These are phyloP conservation scores for Nomada hirtipes DNA, from an alignment of 2,888 invertebrate species.

Conservation along the genomic window DNA sequence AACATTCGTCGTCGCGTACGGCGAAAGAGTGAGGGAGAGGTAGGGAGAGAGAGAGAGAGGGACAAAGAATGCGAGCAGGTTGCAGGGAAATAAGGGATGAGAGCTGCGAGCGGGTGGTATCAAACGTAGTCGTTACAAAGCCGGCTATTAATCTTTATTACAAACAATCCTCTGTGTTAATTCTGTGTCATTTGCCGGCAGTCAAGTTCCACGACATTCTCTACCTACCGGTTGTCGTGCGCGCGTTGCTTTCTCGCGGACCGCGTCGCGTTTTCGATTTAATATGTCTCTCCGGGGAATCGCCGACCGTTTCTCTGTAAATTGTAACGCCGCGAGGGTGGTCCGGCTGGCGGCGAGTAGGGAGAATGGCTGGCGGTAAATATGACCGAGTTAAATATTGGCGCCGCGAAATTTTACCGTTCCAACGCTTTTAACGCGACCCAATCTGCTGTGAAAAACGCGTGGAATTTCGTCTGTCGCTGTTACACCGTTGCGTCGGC, in stretches of 20 bases:
- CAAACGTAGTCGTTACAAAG: conserved; percentile 72
- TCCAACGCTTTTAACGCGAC: conserved; percentile 22
- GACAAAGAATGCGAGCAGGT: conserved; percentile 5
- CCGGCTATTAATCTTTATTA: conserved; percentile 78
- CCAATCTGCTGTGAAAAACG: conserved; percentile 13
- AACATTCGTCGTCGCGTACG: conserved; percentile 65
- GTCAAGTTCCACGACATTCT: conserved; percentile 60
- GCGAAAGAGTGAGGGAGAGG: conserved; percentile 14
- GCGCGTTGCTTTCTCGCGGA: conserved; percentile 42
- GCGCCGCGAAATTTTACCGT: conserved; percentile 26
- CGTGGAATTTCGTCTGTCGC: not conserved
- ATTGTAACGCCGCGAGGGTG: not conserved
- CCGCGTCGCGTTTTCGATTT: conserved; percentile 49
- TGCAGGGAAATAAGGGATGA: conserved; percentile 33
- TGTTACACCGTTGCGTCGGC: not conserved
- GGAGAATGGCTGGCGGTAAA: not conserved
- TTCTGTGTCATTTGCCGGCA: conserved; percentile 73
- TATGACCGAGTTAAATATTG: conserved; percentile 33
- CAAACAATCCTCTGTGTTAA: conserved; percentile 76
- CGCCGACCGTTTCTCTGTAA: conserved; percentile 9
- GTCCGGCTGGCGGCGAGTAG: not conserved
- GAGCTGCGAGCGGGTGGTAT: conserved; percentile 56
- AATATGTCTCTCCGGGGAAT: conserved; percentile 23
- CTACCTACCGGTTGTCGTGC: conserved; percentile 39
- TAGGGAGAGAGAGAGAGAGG: conserved; percentile 6